phyloP scores from a whole-genome alignment of 2,888 invertebrate species.

The Encarsia formosa region DNA sequence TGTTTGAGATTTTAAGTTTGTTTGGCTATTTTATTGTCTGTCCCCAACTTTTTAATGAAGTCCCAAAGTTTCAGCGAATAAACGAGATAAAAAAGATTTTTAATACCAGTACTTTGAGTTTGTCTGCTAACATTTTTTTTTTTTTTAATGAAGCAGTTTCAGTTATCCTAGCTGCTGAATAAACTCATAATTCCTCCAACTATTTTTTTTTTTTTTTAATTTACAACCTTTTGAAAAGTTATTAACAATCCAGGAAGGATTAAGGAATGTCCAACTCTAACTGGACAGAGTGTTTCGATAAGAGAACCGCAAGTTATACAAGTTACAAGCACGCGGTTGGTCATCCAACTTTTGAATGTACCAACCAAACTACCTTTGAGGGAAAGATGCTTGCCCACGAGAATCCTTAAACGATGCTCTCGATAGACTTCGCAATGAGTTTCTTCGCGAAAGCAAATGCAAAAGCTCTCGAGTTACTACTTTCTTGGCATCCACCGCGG shows the following conservation, averaged over 20 bases:
- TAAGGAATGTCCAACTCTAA: too few relatives aligned
- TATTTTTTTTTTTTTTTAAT: too few relatives aligned
- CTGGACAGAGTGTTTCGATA: not conserved
- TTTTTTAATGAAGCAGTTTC: not conserved
- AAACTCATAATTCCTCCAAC: too few relatives aligned
- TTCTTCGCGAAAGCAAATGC: slow-evolving; percentile 11
- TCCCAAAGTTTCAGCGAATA: too few relatives aligned
- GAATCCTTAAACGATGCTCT: slow-evolving; percentile 18
- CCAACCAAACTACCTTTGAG: slow-evolving; percentile 12
- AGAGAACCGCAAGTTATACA: slow-evolving; percentile 1
- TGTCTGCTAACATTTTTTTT: not conserved
- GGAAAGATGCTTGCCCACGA: slow-evolving; percentile 7
- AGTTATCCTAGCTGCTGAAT: not conserved
- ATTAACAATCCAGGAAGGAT: not conserved
- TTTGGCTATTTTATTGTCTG: too few relatives aligned
- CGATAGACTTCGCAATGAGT: slow-evolving; percentile 14
- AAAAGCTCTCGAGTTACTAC: not conserved
- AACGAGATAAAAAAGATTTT: too few relatives aligned
- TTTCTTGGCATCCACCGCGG: too few relatives aligned
- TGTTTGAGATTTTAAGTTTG: too few relatives aligned
- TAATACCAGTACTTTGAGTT: too few relatives aligned
- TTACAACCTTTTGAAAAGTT: not conserved
- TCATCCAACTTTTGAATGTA: slow-evolving; percentile 11
- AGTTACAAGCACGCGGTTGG: slow-evolving; percentile 9
- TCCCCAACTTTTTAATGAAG: too few relatives aligned